Evolutionary conservation across 2,888 invertebrate genomes (phyloP).

Genomic region (Phorcus lineatus): DNA sequence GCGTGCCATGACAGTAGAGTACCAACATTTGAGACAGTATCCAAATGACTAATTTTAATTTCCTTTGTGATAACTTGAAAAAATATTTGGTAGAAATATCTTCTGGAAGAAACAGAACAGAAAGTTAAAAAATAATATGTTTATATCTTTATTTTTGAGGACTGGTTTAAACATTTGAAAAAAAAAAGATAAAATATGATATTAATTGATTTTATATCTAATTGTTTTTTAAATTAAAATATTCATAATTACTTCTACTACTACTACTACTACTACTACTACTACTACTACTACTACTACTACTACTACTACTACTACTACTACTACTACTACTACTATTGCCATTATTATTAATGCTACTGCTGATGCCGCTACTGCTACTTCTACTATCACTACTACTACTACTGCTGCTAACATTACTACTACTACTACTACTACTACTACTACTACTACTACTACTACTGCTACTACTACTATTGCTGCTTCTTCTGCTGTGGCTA

Average conservation of each 20-base stretch:
- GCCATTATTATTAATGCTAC: background rate
- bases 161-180: no score
- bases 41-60: no score
- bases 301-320: background rate
- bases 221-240: no score
- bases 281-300: background rate
- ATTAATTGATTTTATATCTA: no score
- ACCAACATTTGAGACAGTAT: no score
- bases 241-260: background rate
- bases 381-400: background rate
- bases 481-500: slow-evolving; percentile 8
- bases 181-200: no score
- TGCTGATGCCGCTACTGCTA: background rate
- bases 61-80: no score
- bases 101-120: no score
- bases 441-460: background rate
- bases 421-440: slow-evolving; percentile 1
- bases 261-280: background rate
- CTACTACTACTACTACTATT: slow-evolving; percentile 3
- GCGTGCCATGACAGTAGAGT: no score
- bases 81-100: no score
- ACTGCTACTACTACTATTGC: slow-evolving; percentile 24
- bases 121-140: no score
- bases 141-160: no score
- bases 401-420: background rate